These are phyloP conservation scores for Macrophya annulata DNA, from an alignment of 2,888 invertebrate species.

Conservation along the genomic window DNA sequence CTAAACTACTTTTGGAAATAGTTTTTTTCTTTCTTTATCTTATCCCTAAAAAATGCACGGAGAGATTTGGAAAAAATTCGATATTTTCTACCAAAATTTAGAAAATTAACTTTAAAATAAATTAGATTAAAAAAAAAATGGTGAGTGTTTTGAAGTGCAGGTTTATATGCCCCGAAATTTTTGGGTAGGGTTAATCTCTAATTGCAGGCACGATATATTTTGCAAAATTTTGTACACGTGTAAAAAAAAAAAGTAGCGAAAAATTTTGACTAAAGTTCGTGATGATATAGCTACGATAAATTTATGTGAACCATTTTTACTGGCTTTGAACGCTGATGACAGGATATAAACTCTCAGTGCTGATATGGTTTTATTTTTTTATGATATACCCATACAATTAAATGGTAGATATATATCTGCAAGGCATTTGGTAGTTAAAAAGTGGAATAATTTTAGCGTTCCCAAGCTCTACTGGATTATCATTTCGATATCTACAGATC, in stretches of 20 bases:
- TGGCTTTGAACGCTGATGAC: conserved; percentile 24
- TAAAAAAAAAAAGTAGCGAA: not conserved
- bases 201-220: not conserved
- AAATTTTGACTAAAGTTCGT: not conserved
- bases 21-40: too few relatives aligned
- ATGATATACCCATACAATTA: not conserved
- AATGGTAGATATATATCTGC: not conserved
- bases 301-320: not conserved
- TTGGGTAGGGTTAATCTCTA: not conserved
- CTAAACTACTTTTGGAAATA: too few relatives aligned
- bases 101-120: not conserved
- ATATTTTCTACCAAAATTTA: too few relatives aligned
- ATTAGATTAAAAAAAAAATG: not conserved
- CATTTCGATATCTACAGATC: not conserved
- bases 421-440: not conserved
- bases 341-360: not conserved
- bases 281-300: conserved; percentile 6
- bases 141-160: not conserved
- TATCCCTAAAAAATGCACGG: too few relatives aligned
- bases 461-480: not conserved
- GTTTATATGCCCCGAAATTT: not conserved
- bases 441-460: conserved; percentile 33
- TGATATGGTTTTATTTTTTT: not conserved
- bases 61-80: too few relatives aligned
- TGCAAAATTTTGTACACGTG: not conserved